Conservation (phyloP, 1,140 invertebrate species). For the Luehdorfia chinensis region DNA sequence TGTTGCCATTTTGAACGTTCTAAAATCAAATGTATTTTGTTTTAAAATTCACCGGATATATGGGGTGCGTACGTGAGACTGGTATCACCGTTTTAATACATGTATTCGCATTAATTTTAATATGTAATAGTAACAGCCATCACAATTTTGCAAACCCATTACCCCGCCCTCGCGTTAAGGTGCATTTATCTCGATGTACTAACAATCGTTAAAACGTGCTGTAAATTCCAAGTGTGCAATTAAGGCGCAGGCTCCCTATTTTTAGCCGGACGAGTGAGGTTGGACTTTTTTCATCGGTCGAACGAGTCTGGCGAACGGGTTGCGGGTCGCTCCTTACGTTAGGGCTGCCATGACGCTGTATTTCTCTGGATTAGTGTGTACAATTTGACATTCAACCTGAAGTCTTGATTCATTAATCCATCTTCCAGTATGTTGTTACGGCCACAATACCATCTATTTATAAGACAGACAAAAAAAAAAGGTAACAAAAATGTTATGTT, state of each 20-base stretch:
- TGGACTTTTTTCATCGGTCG: constrained; percentile 45
- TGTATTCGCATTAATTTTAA: constrained; percentile 30
- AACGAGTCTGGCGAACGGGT: constrained; percentile 40
- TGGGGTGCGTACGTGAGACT: constrained; percentile 25
- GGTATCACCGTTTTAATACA: constrained; percentile 25
- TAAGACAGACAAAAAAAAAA: too few relatives aligned
- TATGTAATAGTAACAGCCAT: constrained; percentile 43
- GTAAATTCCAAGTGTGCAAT: constrained; percentile 66
- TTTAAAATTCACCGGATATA: constrained; percentile 37
- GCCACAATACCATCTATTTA: too few relatives aligned
- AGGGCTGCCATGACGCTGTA: constrained; percentile 11
- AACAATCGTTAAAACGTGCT: constrained; percentile 58
- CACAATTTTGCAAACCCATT: constrained; percentile 41
- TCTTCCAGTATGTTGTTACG: too few relatives aligned
- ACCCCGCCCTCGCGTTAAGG: constrained; percentile 35
- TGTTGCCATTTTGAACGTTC: constrained; percentile 19
- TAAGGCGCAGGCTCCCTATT: constrained; percentile 60
- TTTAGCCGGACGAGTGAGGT: constrained; percentile 48
- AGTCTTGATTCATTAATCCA: too few relatives aligned
- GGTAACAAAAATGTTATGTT: too few relatives aligned
- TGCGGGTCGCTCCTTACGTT: constrained; percentile 12
- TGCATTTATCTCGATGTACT: constrained; percentile 47
- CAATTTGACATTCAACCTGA: too few relatives aligned
- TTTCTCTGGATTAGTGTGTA: too few relatives aligned
- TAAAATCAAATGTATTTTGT: constrained; percentile 36